phyloP scores from a whole-genome alignment of 2,113 vertebrate species.

The Plotosus lineatus region DNA sequence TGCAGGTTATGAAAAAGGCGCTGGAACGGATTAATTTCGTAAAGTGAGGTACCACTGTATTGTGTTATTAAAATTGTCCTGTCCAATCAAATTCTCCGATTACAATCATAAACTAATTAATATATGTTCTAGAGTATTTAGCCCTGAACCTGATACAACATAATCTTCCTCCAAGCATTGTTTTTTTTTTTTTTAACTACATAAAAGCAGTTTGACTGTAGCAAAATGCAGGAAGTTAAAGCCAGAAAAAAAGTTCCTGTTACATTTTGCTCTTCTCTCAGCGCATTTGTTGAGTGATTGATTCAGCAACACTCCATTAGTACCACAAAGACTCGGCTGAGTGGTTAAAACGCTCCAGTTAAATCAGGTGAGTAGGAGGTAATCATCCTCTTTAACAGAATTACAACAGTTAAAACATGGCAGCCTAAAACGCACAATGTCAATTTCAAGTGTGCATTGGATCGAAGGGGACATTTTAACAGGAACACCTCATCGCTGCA shows the following conservation, averaged over 20 bases:
- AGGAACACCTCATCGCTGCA: neutral
- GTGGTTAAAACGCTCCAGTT: conserved; percentile 46
- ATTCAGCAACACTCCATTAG: conserved; percentile 44
- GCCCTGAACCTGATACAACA: too few species aligned
- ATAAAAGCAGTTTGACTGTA: neutral
- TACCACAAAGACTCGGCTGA: conserved; percentile 30
- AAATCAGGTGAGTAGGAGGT: conserved; percentile 46
- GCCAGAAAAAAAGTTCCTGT: conserved; percentile 6
- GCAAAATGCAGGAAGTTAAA: conserved; percentile 2
- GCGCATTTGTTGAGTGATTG: conserved; percentile 31
- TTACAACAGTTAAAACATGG: conserved; percentile 40
- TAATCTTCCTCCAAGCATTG: neutral
- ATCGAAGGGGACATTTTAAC: conserved; percentile 26
- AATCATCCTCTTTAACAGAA: conserved; percentile 42
- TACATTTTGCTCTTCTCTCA: conserved; percentile 6
- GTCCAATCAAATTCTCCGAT: too few species aligned
- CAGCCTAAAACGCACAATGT: conserved; percentile 24
- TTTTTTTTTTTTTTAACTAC: neutral
- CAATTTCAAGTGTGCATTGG: conserved; percentile 18
- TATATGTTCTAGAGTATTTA: neutral
- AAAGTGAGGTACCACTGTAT: too few species aligned
- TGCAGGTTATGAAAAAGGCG: too few species aligned
- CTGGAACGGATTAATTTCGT: too few species aligned
- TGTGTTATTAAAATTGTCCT: neutral
- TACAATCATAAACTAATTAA: neutral